A percentile compares a stretch with the other conserved stretches of the same genome.
Evolutionary conservation across 2,113 vertebrate genomes (phyloP).

Genomic region (Ancistrus triradiatus): DNA sequence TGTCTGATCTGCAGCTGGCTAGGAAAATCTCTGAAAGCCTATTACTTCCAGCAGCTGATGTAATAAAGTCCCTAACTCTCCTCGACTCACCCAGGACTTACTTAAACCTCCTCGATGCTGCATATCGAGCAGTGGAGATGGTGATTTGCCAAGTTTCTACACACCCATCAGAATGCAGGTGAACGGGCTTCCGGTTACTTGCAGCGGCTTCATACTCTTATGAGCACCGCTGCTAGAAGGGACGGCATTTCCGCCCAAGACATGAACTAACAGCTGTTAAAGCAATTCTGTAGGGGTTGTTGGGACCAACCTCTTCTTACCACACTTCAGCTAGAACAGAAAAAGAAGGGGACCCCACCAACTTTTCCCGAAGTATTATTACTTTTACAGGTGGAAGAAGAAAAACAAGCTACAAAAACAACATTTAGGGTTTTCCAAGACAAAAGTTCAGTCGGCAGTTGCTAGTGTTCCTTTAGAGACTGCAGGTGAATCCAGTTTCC

Average conservation of each 20-base stretch:
- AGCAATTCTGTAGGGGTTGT: background rate
- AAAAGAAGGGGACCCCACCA: background rate
- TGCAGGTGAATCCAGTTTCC: too few relatives aligned
- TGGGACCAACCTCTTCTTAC: too few relatives aligned
- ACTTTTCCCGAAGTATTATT: background rate
- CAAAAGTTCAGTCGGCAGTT: too few relatives aligned
- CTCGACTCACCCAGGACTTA: background rate
- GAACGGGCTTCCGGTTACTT: too few relatives aligned
- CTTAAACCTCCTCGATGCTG: background rate
- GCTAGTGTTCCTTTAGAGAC: too few relatives aligned
- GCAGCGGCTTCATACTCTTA: background rate
- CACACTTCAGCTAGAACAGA: background rate
- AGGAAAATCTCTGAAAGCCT: background rate
- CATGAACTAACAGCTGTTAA: background rate
- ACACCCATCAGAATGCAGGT: too few relatives aligned
- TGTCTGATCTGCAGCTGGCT: background rate
- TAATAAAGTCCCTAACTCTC: background rate
- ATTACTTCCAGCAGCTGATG: background rate
- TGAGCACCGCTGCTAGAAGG: background rate
- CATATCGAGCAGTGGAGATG: conserved; percentile 9
- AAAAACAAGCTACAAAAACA: too few relatives aligned
- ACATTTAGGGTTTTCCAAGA: too few relatives aligned
- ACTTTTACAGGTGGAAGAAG: background rate
- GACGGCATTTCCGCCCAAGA: background rate
- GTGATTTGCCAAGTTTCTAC: background rate